Conservation (phyloP, 2,888 invertebrate species). For the Mythimna ferrago region DNA sequence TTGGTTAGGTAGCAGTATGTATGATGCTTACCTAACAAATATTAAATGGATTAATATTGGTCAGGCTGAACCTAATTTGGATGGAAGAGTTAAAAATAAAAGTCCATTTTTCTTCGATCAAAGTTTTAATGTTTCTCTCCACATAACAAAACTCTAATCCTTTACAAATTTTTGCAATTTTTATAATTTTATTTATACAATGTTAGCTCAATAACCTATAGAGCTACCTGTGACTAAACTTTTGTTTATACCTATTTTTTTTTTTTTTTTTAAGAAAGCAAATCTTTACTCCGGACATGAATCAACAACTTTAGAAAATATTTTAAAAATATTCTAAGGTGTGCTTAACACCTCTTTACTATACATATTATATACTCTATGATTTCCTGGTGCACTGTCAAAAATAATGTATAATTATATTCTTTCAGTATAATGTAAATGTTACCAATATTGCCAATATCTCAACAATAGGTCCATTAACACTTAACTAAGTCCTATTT, state of each 20-base stretch:
- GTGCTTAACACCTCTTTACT: constrained; percentile 73
- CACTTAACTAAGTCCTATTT: constrained; percentile 77
- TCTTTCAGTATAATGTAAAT: constrained; percentile 69
- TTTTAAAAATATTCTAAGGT: constrained; percentile 81
- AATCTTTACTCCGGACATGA: constrained; percentile 77
- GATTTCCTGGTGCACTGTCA: constrained; percentile 74
- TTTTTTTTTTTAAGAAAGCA: constrained; percentile 77
- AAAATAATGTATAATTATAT: constrained; percentile 77
- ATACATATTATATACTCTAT: constrained; percentile 74
- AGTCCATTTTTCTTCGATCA: constrained; percentile 75
- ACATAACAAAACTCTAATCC: constrained; percentile 82
- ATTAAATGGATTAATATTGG: background rate
- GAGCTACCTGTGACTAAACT: constrained; percentile 86
- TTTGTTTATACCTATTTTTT: constrained; percentile 78
- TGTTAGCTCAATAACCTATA: constrained; percentile 82
- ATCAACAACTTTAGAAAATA: constrained; percentile 85
- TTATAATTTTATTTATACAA: constrained; percentile 87
- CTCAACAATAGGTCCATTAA: constrained; percentile 77
- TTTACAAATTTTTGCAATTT: constrained; percentile 86
- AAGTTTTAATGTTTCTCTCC: constrained; percentile 83
- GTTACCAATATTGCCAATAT: constrained; percentile 73
- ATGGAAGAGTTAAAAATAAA: constrained; percentile 69
- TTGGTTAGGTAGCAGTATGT: background rate
- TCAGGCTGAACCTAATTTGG: no score
- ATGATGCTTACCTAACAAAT: background rate